phyloP scores from a whole-genome alignment of 35 echinoderm and acorn worm species.

The Amphiura filiformis region DNA sequence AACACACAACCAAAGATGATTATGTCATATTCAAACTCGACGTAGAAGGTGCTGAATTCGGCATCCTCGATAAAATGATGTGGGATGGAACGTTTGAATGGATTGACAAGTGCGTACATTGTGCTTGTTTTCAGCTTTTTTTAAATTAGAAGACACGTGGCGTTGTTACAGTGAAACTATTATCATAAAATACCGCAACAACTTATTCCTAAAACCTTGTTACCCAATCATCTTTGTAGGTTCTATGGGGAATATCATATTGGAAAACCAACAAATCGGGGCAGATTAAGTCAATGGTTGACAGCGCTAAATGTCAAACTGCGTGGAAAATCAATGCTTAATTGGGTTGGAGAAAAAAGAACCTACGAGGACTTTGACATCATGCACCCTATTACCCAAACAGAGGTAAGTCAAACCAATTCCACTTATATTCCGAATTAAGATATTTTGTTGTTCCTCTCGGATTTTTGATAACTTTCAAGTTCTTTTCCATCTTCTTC shows the following conservation, averaged over 20 bases:
- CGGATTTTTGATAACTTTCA: not conserved
- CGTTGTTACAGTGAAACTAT: not conserved
- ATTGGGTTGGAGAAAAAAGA: constrained; percentile 27
- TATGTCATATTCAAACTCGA: too few species aligned
- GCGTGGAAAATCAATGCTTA: not conserved
- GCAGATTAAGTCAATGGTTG: not conserved
- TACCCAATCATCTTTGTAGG: not conserved
- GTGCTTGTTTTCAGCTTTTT: not conserved
- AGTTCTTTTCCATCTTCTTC: not conserved
- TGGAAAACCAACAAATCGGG: not conserved
- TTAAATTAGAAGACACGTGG: not conserved
- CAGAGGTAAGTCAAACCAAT: not conserved
- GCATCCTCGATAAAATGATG: too few species aligned
- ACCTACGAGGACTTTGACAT: constrained; percentile 21
- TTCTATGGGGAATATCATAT: constrained; percentile 48
- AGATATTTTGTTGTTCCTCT: too few species aligned
- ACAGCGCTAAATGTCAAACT: not conserved
- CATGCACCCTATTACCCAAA: not conserved
- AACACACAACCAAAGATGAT: too few species aligned
- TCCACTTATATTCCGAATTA: too few species aligned
- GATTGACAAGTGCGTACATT: not conserved
- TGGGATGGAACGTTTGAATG: too few species aligned
- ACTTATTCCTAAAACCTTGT: not conserved
- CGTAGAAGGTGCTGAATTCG: too few species aligned
- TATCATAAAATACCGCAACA: not conserved